Base-by-base conservation (phyloP, 2,888 invertebrate species). In the Conops quadrifasciatus region DNA sequence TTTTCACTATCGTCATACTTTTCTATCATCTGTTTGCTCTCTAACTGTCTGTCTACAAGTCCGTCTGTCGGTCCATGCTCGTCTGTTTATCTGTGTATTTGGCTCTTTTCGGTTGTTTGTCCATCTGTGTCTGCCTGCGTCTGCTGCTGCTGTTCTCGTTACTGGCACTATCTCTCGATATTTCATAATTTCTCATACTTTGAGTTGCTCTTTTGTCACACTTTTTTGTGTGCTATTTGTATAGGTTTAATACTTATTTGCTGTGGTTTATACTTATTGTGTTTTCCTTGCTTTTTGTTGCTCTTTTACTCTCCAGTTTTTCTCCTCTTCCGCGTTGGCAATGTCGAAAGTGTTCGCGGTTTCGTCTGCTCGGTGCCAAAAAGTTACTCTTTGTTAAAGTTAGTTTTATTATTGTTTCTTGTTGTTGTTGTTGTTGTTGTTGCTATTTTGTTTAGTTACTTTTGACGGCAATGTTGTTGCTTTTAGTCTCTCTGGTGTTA, bases 101-200 rank as follows among this genome's bases (percentile, higher is more conserved):
- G 58, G 36, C 63, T 24, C 16, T 36, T 36, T 56, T 51, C 15
- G 36, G 28, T 51, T 53, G 30, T 65, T 5, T 36, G 43, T 66
- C 66, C 56, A 43, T 43, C 21, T 21, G 53, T 45, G 21, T 65
- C 47, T 49, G n/a, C 47, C 16, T 26, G 30, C 30, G 15, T 65
- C 30, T 49, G n/a, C 30, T 19, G 5, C 47, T 47, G 45, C 19
- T 26, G 43, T 19, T 58, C 59, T 67, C 24, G 9, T 7, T 59
- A 45, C 47, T 45, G 67, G 43, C 67, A 28, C 59, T 45, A 67
- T 47, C 56, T 47, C 56, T 58, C 67, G 28, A 67, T 67, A 58
- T 67, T 24, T 59, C 24, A 26, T 58, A 67, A 26, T 58, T 58
- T 45, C 43, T 58, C 19, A 19, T 59, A 45, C 26, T 19, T 58